Evolutionary conservation across 92 coral and sea anemone species (phyloP), one percentile per base, ranked within the genome.

Genomic region (Parazoanthus swiftii): DNA sequence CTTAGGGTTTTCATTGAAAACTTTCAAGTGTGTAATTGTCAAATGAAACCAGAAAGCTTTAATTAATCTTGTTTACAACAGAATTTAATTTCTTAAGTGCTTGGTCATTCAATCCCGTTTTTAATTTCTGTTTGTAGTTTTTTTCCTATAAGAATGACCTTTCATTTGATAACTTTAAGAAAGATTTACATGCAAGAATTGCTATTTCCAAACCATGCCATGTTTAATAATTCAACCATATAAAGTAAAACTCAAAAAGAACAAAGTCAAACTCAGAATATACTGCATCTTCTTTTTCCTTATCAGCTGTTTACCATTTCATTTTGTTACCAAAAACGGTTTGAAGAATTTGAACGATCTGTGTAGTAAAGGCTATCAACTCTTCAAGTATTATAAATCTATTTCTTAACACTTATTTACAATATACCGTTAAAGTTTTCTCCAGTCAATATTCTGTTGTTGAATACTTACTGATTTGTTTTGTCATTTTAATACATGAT

Each of bases 301-400:
- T 76, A 76, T 76, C 78, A 74, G 80, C 80, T 76, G 80, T 42
- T 76, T 76, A 76, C 80, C 80, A 76, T 76, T 76, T 76, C 51
- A 76, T 76, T 76, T 16, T 76, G 80, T 76, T 76, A 76, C 80
- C 79, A 76, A 76, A 76, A 76, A 76, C 42, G 54, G 80, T 48
- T 76, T 76, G 80, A 76, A 76, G 51, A 76, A 37, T 76, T 76
- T 76, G 80, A 76, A 76, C 50, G 42, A 76, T 76, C 80, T 42
- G 8, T 76, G 80, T 38, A 76, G 51, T 76, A 18, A 76, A 76
- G 80, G 80, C 54, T 76, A 76, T 76, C 80, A 75, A 75, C 79
- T 75, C 79, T 75, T 75, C 79, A 75, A 75, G 50, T 75, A 75
- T 75, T 75, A 76, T 76, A 76, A 76, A 76, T 39, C 80, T 76